phyloP scores from a whole-genome alignment of 2,888 invertebrate genomes.

The Ferrisia virgata region DNA sequence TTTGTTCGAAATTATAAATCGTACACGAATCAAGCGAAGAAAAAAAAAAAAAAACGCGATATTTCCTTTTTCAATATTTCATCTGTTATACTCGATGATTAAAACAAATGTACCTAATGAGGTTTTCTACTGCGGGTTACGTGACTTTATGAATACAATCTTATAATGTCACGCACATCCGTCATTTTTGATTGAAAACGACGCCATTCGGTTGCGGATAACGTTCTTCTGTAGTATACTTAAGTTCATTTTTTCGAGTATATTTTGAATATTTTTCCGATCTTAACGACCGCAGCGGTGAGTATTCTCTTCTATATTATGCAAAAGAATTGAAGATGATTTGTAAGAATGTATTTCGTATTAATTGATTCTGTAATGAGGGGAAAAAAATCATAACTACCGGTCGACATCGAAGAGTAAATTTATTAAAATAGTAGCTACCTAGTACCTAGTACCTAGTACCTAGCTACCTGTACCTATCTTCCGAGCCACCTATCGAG shows the following conservation, averaged over 20 bases:
- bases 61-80: conserved; percentile 4
- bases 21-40: neutral
- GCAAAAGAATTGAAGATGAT: too few relatives aligned
- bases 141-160: conserved; percentile 9
- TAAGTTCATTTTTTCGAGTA: neutral
- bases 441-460: too few relatives aligned
- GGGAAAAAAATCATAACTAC: too few relatives aligned
- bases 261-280: neutral
- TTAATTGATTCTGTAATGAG: too few relatives aligned
- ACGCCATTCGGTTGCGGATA: neutral
- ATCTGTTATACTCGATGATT: neutral
- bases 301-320: too few relatives aligned
- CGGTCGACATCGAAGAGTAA: neutral
- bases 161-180: conserved; percentile 4
- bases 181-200: conserved; percentile 20
- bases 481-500: too few relatives aligned
- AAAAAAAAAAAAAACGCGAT: neutral
- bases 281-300: neutral
- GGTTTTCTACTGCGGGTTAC: conserved; percentile 11
- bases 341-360: too few relatives aligned
- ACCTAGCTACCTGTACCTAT: too few relatives aligned
- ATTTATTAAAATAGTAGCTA: neutral
- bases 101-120: neutral
- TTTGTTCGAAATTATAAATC: neutral
- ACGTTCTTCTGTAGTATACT: neutral